Conservation (phyloP, 2,888 invertebrate genomes). For the Ophion obscuratus region DNA sequence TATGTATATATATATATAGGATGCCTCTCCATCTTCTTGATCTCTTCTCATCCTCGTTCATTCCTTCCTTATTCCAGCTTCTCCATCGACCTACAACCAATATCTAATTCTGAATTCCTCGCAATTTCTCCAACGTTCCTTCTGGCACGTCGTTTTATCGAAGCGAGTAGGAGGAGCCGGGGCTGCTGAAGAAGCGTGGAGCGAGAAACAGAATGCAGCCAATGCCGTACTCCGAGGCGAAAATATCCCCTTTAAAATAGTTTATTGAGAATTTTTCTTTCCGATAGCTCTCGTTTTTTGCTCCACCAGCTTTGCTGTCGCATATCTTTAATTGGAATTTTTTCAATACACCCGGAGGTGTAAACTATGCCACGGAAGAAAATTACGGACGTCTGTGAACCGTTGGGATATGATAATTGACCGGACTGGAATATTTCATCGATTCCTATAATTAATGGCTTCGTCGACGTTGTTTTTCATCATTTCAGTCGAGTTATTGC, state of each 20-base stretch:
- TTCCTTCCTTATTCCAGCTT: slow-evolving; percentile 1
- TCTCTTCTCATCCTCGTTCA: slow-evolving; percentile 43
- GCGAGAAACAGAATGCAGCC: slow-evolving; percentile 15
- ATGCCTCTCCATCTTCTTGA: slow-evolving; percentile 48
- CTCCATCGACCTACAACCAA: slow-evolving; percentile 39
- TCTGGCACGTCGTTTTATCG: slow-evolving; percentile 25
- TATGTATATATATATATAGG: slow-evolving; percentile 12
- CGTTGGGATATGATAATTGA: slow-evolving; percentile 45
- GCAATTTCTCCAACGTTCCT: slow-evolving; percentile 35
- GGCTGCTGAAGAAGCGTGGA: not conserved
- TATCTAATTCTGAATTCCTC: slow-evolving; percentile 63
- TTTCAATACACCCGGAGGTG: slow-evolving; percentile 1
- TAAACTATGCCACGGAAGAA: not conserved
- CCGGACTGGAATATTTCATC: slow-evolving; percentile 12
- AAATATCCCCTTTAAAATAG: slow-evolving; percentile 43
- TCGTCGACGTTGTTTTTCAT: not conserved
- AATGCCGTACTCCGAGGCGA: slow-evolving; percentile 1
- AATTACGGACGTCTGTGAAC: slow-evolving; percentile 5
- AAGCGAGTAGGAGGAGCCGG: not conserved
- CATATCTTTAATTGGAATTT: slow-evolving; percentile 41
- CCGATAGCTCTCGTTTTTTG: not conserved
- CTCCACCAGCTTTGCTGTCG: not conserved
- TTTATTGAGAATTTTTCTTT: slow-evolving; percentile 35
- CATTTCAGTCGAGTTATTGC: not conserved
- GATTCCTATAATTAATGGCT: slow-evolving; percentile 18